Evolutionary conservation across 2,797 vertebrate genomes (phyloP), one percentile per base, ranked within the genome.

Genomic region (Benthosema pterotum): DNA sequence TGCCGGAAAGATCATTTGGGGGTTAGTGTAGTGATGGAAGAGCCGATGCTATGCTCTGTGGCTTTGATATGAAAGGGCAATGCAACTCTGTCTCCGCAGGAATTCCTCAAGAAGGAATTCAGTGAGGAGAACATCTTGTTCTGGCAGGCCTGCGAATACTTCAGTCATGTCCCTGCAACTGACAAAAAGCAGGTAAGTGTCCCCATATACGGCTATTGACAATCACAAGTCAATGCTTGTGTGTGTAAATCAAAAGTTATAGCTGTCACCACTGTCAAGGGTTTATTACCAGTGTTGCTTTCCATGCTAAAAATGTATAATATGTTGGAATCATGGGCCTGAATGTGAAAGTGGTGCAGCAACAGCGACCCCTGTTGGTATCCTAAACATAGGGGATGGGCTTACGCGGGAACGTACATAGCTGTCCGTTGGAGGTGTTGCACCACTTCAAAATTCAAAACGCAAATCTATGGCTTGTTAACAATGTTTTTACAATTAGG

Each of bases 81-180:
- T 18, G 16, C 11, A 68, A 78, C 43, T 85, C 28, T 75, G 55
- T 82, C 69, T 82, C 53, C 4, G 4, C 81, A 99, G 97, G 97
- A 99, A 76, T 99, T 99, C 84, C 93, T 99, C 50, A 96, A 97
- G 90, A 99, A 99, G 84, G 97, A 99, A 78, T 99, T 99, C 86
- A 99, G 98, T 9, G 97, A 99, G 89, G 98, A 99, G 87, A 99
- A 99, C 82, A 99, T 99, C 88, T 89, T 99, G 72, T 99, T 99
- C 94, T 99, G 97, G 97, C 98, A 99, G 82, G 96, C 97, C 75
- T 99, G 98, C 78, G 98, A 99, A 92, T 94, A 93, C 87, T 98
- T 98, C 87, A 94, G 91, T 81, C 95, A 95, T 87, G 95, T 99
- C 74, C 95, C 96, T 53, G 94, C 95, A 75, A 92, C 95, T 11